Evolutionary conservation across 2,113 vertebrate species (phyloP).

Genomic region (Calidris pygmaea): DNA sequence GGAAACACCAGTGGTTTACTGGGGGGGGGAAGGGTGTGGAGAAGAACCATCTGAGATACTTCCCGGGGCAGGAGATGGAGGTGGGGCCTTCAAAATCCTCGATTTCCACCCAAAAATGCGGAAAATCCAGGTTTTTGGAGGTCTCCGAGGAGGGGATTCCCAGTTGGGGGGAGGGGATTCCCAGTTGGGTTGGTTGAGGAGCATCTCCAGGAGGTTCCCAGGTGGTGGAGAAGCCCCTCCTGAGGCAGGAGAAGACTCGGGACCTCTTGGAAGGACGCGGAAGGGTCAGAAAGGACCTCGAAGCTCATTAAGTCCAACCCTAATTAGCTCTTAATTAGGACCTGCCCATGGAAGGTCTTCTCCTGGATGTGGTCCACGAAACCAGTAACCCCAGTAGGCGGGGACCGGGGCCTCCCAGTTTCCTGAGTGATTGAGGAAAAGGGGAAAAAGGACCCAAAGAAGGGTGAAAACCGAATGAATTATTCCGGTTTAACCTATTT

Average conservation of each 20-base stretch:
- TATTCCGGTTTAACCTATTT: too few species aligned
- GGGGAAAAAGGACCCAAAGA: too few species aligned
- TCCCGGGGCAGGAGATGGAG: too few species aligned
- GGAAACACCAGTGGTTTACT: not conserved
- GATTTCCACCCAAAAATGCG: too few species aligned
- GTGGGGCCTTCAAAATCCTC: not conserved
- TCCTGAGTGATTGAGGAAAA: too few species aligned
- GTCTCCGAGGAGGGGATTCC: not conserved
- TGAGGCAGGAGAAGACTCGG: not conserved
- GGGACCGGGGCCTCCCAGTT: too few species aligned
- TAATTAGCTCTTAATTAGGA: too few species aligned
- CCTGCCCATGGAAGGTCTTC: too few species aligned
- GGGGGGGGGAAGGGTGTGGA: not conserved
- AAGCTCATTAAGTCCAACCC: too few species aligned
- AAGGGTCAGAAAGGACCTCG: not conserved
- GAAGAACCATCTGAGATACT: rapidly evolving
- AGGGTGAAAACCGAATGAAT: too few species aligned
- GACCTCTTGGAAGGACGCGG: not conserved
- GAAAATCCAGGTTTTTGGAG: not conserved
- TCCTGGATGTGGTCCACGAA: too few species aligned
- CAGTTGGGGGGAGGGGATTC: not conserved
- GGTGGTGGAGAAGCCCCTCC: not conserved
- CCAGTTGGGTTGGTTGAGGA: not conserved
- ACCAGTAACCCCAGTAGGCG: too few species aligned
- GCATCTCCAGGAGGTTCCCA: not conserved